phyloP scores from a whole-genome alignment of 2,888 invertebrate genomes.

The Euphydryas editha region DNA sequence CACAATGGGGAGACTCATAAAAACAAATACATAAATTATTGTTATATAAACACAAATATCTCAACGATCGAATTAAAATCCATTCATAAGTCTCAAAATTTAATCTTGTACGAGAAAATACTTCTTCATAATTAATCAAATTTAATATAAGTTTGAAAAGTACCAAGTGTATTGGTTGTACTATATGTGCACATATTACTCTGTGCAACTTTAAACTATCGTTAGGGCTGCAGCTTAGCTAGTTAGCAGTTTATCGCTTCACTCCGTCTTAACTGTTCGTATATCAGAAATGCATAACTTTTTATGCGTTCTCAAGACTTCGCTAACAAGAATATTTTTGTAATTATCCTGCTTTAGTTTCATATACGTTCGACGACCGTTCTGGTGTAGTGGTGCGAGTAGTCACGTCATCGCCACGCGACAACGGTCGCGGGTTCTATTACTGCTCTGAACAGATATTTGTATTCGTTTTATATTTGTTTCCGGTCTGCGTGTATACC shows the following conservation, averaged over 20 bases:
- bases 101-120: too few species aligned
- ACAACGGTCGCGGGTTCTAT: too few species aligned
- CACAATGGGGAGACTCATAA: too few species aligned
- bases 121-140: not conserved
- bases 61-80: too few species aligned
- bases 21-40: too few species aligned
- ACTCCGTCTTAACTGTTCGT: conserved; percentile 1
- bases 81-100: too few species aligned
- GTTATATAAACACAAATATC: too few species aligned
- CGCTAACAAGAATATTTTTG: not conserved
- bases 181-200: conserved; percentile 7
- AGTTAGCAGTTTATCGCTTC: conserved; percentile 14
- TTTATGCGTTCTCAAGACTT: not conserved
- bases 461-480: too few species aligned
- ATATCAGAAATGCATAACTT: not conserved
- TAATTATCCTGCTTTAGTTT: conserved; percentile 5
- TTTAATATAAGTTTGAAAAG: not conserved
- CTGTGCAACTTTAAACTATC: conserved; percentile 25
- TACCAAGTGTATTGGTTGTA: not conserved
- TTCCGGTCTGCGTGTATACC: too few species aligned
- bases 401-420: too few species aligned
- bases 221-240: conserved; percentile 22
- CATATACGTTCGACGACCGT: not conserved
- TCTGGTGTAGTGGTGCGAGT: not conserved
- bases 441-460: too few species aligned